Conservation (phyloP, 1,140 invertebrate species). For the Atopsyche davidsoni region DNA sequence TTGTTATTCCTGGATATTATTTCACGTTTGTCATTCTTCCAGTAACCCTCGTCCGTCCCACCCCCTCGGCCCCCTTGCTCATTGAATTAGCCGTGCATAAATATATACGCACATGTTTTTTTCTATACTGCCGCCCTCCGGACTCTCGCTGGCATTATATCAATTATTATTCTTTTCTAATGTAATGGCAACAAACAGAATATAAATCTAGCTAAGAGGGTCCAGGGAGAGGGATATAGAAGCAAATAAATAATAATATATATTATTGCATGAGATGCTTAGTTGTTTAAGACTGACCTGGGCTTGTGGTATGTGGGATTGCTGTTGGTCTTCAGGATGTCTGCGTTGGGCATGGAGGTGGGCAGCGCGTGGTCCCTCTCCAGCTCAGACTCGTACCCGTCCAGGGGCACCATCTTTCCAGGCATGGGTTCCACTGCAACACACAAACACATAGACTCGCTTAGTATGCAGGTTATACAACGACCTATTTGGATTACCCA, state of each 20-base stretch:
- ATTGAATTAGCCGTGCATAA: too few species aligned
- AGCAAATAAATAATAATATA: neutral
- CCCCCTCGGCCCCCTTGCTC: too few species aligned
- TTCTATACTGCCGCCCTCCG: too few species aligned
- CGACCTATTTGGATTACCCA: too few species aligned
- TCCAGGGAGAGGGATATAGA: neutral
- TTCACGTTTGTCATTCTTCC: too few species aligned
- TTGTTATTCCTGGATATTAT: too few species aligned
- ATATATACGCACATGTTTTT: too few species aligned
- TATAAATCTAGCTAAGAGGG: too few species aligned
- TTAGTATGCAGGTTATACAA: neutral
- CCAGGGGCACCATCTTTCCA: conserved; percentile 46
- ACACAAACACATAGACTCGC: conserved; percentile 7
- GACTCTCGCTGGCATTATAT: too few species aligned
- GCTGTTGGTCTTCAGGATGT: conserved; percentile 64
- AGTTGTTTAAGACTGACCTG: conserved; percentile 42
- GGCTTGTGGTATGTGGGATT: conserved; percentile 64
- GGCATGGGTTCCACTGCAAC: conserved; percentile 44
- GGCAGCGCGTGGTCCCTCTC: conserved; percentile 62
- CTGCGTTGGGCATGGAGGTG: conserved; percentile 63
- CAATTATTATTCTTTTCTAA: too few species aligned
- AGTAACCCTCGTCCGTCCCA: too few species aligned
- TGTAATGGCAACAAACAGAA: too few species aligned
- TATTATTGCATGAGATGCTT: neutral
- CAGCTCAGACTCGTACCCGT: conserved; percentile 57